Conservation (phyloP, 2,888 invertebrate genomes). For the Pammene aurita region DNA sequence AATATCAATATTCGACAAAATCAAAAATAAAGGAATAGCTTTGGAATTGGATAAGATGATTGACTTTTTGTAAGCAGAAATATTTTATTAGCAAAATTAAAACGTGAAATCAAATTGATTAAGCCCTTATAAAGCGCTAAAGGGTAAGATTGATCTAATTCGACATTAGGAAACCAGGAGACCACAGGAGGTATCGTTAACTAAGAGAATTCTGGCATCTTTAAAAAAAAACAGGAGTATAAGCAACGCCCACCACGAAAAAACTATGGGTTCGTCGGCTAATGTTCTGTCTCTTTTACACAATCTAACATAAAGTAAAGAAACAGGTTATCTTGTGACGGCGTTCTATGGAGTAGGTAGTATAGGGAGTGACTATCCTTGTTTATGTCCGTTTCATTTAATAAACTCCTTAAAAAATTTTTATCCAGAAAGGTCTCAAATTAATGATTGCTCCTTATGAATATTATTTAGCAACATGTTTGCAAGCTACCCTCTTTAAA, state of each 20-base stretch:
- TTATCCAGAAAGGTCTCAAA: too few relatives aligned
- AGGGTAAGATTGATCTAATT: slow-evolving; percentile 40
- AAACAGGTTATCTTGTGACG: slow-evolving; percentile 9
- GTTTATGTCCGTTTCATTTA: background rate
- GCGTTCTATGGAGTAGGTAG: slow-evolving; percentile 16
- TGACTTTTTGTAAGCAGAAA: background rate
- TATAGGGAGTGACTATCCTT: background rate
- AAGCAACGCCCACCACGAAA: slow-evolving; percentile 35
- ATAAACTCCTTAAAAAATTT: too few relatives aligned
- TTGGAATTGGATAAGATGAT: background rate
- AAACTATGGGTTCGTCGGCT: slow-evolving; percentile 14
- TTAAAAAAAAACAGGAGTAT: slow-evolving; percentile 26
- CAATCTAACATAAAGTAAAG: slow-evolving; percentile 2
- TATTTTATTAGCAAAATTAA: background rate
- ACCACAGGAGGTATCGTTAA: slow-evolving; percentile 20
- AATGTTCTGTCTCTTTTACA: slow-evolving; percentile 28
- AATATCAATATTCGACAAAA: background rate
- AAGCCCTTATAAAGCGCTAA: slow-evolving; percentile 32
- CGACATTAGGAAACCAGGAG: slow-evolving; percentile 23
- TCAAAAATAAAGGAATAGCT: background rate
- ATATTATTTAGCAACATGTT: too few relatives aligned
- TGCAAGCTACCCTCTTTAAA: background rate
- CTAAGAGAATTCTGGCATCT: slow-evolving; percentile 12
- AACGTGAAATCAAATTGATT: slow-evolving; percentile 19
- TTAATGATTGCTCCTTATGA: too few relatives aligned